phyloP scores from a whole-genome alignment of 1,140 invertebrate species.

The Ooceraea biroi region DNA sequence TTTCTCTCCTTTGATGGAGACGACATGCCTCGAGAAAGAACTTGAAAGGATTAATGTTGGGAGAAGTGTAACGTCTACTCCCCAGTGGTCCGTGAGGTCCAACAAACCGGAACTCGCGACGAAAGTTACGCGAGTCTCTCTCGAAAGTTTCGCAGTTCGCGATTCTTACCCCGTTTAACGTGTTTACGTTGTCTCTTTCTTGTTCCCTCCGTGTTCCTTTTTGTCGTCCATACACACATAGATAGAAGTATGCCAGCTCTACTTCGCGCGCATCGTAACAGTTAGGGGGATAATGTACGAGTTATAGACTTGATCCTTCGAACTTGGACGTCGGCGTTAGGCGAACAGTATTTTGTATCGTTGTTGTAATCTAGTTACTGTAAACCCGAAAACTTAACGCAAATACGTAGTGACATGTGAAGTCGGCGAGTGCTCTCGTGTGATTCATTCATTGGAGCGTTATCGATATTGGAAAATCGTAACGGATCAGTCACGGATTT shows the following conservation, averaged over 20 bases:
- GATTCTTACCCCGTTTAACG: slow-evolving; percentile 24
- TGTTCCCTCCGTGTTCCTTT: not conserved
- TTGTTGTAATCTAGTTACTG: slow-evolving; percentile 40
- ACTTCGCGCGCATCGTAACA: slow-evolving; percentile 34
- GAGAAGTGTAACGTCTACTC: slow-evolving; percentile 11
- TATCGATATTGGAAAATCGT: slow-evolving; percentile 8
- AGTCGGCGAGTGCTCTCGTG: slow-evolving; percentile 48
- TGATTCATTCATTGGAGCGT: slow-evolving; percentile 25
- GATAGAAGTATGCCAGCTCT: slow-evolving; percentile 3
- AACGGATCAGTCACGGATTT: not conserved
- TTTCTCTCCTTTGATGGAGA: not conserved
- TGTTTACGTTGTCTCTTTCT: not conserved
- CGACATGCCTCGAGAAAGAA: no score
- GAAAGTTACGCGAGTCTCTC: slow-evolving; percentile 28
- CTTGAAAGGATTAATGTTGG: not conserved
- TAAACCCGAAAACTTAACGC: not conserved
- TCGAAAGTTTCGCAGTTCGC: slow-evolving; percentile 27
- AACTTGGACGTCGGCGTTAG: slow-evolving; percentile 41
- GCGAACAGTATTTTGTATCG: slow-evolving; percentile 53
- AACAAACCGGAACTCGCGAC: slow-evolving; percentile 33
- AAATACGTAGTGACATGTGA: slow-evolving; percentile 37
- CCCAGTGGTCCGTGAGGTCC: slow-evolving; percentile 2
- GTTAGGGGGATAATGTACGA: slow-evolving; percentile 3
- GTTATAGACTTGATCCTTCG: slow-evolving; percentile 37
- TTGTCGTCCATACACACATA: not conserved